A percentile compares a stretch with the other conserved stretches of the same genome.
Evolutionary conservation across 2,113 vertebrate species (phyloP).

Genomic region (Podocnemis expansa): DNA sequence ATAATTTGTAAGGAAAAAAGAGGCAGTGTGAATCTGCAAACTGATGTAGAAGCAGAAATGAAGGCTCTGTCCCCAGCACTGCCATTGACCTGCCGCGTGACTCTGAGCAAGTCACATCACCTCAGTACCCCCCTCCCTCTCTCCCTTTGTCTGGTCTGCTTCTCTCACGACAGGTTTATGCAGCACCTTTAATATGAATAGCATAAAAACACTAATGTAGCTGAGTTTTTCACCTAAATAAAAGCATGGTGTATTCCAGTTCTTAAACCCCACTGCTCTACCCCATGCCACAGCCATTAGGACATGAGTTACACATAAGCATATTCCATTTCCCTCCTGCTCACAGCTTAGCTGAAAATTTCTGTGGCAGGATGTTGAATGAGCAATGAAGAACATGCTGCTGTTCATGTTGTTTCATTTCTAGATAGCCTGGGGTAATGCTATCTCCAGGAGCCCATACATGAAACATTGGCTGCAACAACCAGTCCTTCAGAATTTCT

Average conservation of each 20-base stretch:
- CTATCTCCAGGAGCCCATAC: neutral
- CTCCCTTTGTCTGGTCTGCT: neutral
- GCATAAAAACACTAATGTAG: neutral
- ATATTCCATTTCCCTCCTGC: neutral
- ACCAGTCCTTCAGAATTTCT: neutral
- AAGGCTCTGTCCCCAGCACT: neutral
- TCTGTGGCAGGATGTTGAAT: conserved; percentile 1
- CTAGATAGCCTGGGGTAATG: neutral
- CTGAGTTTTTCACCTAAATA: neutral
- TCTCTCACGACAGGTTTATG: fast-evolving
- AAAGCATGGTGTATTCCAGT: neutral
- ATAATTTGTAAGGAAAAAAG: neutral
- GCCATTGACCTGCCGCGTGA: neutral
- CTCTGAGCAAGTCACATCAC: no score
- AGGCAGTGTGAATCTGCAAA: neutral
- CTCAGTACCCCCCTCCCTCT: neutral
- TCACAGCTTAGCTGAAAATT: neutral
- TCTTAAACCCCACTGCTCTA: neutral
- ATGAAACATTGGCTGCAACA: neutral
- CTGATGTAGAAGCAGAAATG: neutral
- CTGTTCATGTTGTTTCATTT: neutral
- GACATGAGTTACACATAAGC: neutral
- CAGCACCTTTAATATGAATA: neutral
- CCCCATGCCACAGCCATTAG: neutral
- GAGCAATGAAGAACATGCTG: neutral